These are phyloP conservation scores for Carcharodon carcharias DNA, from an alignment of 2,797 vertebrate species.

Conservation along the genomic window DNA sequence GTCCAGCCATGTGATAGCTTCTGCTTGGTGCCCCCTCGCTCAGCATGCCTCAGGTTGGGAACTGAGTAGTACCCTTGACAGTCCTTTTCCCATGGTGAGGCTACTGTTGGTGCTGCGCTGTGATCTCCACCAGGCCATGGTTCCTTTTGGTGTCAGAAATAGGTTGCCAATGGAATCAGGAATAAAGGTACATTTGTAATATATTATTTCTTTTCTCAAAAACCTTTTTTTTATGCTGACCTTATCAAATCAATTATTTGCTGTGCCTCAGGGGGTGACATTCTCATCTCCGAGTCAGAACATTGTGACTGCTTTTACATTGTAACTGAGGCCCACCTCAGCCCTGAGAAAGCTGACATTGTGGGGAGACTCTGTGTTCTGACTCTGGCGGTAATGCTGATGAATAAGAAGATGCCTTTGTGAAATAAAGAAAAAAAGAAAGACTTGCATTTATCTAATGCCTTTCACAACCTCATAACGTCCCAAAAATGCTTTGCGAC, in stretches of 20 bases:
- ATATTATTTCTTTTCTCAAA: background rate
- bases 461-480: background rate
- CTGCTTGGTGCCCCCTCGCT: background rate
- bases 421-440: background rate
- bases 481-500: background rate
- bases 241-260: background rate
- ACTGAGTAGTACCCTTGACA: background rate
- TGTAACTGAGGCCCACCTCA: background rate
- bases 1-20: background rate
- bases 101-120: background rate
- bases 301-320: background rate
- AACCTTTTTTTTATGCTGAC: background rate
- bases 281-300: background rate
- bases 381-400: background rate
- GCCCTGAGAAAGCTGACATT: background rate
- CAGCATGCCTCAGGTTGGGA: background rate
- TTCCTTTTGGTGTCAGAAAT: background rate
- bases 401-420: background rate
- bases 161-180: background rate
- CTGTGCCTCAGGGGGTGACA: background rate
- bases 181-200: background rate
- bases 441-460: background rate
- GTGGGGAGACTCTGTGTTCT: background rate
- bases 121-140: background rate
- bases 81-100: background rate